Percentiles rank a stretch among this genome's conserved stretches.
These are phyloP conservation scores for Gonatopus flavifemur DNA, from an alignment of 1,140 invertebrate genomes.

Conservation along the genomic window DNA sequence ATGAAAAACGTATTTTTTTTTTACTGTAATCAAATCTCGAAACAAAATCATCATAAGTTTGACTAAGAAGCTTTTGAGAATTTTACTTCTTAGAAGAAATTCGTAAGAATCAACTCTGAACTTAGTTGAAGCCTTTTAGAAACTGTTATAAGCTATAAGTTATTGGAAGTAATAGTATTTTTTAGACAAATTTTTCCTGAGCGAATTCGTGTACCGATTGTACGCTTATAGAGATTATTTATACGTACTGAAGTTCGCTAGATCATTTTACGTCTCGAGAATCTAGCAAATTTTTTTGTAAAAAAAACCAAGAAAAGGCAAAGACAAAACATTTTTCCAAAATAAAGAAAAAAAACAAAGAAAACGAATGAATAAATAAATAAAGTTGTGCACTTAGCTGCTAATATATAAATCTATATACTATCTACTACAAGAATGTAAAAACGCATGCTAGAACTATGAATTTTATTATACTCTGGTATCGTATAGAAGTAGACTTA, in stretches of 20 bases:
- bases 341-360: constrained; percentile 24
- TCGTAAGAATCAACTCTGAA: constrained; percentile 1
- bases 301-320: constrained; percentile 18
- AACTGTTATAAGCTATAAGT: constrained; percentile 34
- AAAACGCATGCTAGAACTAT: too few species aligned
- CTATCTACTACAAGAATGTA: too few species aligned
- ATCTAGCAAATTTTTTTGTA: constrained; percentile 20
- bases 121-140: constrained; percentile 18
- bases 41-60: not conserved
- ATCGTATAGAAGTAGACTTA: too few species aligned
- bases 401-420: too few species aligned
- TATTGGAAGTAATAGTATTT: constrained; percentile 46
- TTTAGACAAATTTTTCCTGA: constrained; percentile 41
- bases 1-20: not conserved
- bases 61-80: not conserved
- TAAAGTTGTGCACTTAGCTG: constrained; percentile 28
- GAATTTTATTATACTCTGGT: too few species aligned
- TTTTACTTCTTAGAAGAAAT: not conserved
- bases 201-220: constrained; percentile 32
- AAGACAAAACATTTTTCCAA: constrained; percentile 18
- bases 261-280: constrained; percentile 2
- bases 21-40: not conserved
- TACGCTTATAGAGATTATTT: constrained; percentile 41
- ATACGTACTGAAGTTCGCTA: constrained; percentile 21
- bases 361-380: constrained; percentile 30